Conservation (phyloP, 2,888 invertebrate genomes). For the Phalangium opilio region DNA sequence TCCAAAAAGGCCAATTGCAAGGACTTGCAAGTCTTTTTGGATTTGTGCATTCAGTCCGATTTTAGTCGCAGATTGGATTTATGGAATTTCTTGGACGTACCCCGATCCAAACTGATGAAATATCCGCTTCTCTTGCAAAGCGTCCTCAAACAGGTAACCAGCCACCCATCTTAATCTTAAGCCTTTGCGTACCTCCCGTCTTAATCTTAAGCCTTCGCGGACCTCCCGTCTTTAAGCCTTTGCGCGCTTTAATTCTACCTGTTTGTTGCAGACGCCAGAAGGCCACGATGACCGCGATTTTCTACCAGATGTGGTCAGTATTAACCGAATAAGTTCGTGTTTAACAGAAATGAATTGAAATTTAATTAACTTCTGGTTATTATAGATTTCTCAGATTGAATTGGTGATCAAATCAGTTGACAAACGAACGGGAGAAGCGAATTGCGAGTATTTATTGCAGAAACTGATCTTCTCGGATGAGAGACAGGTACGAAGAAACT, state of each 20-base stretch:
- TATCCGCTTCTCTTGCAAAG: background rate
- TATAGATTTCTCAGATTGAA: background rate
- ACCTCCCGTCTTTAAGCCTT: too few species aligned
- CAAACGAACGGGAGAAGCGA: background rate
- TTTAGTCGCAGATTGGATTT: background rate
- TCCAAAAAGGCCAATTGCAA: background rate
- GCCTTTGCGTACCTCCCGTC: too few species aligned
- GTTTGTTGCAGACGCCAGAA: background rate
- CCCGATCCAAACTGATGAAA: background rate
- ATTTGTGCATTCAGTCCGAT: background rate
- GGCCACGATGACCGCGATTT: background rate
- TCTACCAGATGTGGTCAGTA: background rate
- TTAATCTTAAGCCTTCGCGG: too few species aligned
- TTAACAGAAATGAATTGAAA: background rate
- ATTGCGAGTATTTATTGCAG: background rate
- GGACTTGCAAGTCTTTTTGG: background rate
- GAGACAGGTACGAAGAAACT: background rate
- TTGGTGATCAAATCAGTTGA: background rate
- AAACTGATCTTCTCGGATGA: background rate
- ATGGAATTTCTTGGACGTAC: background rate
- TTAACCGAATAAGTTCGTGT: background rate
- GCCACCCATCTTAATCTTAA: too few species aligned
- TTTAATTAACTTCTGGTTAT: background rate
- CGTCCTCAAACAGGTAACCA: background rate
- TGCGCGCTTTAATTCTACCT: background rate